Evolutionary conservation across 2,888 invertebrate species (phyloP).

Genomic region (Acleris sparsana): DNA sequence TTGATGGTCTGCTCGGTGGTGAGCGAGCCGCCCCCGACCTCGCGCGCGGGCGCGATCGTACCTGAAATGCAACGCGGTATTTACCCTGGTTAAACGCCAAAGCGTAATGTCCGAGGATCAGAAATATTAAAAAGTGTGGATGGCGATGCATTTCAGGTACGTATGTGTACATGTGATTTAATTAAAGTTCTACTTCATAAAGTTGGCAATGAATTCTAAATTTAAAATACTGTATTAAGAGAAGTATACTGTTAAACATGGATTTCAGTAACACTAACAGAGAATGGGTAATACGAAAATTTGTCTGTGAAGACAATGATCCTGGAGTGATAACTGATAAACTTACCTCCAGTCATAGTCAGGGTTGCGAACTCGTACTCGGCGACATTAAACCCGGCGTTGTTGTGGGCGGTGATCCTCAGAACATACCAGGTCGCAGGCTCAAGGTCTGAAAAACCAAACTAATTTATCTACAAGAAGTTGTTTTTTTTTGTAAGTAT

Average conservation of each 20-base stretch:
- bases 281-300: too few species aligned
- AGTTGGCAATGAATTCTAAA: too few species aligned
- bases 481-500: background rate
- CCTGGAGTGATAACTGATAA: constrained; percentile 29
- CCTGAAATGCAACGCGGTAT: constrained; percentile 89
- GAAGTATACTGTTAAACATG: too few species aligned
- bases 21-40: constrained; percentile 86
- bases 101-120: background rate
- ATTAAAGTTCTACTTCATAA: too few species aligned
- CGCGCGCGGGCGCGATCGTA: constrained; percentile 95
- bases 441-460: constrained; percentile 86
- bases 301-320: background rate
- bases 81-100: constrained; percentile 26
- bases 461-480: background rate
- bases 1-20: constrained; percentile 92
- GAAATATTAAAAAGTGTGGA: constrained; percentile 42
- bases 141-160: constrained; percentile 82
- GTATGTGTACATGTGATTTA: constrained; percentile 29
- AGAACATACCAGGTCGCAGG: constrained; percentile 97
- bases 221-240: too few species aligned
- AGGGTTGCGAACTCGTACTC: constrained; percentile 98
- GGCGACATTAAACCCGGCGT: constrained; percentile 97
- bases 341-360: constrained; percentile 95
- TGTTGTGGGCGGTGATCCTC: constrained; percentile 96
- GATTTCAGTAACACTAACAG: too few species aligned